Conservation (phyloP, 2,888 invertebrate species). For the Stenchaetothrips biformis region DNA sequence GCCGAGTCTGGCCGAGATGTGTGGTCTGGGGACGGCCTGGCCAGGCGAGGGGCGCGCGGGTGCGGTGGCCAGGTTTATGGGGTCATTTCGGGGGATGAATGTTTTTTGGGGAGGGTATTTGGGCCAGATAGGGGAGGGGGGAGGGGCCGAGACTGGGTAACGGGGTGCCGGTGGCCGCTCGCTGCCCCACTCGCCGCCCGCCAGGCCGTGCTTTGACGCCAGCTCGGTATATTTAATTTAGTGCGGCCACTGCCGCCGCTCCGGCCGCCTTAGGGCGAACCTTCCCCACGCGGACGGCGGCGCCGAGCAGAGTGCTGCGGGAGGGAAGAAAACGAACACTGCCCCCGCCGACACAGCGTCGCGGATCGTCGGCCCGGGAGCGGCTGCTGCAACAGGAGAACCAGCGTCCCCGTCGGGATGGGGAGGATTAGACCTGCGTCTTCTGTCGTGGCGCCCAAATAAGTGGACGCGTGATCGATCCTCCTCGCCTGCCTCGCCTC, state of each 20-base stretch:
- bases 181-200: background rate
- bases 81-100: conserved; percentile 23
- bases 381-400: too few relatives aligned
- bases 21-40: background rate
- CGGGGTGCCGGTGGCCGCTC: background rate
- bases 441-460: too few relatives aligned
- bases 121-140: background rate
- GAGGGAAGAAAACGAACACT: background rate
- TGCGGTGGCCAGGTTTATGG: conserved; percentile 14
- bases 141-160: background rate
- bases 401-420: too few relatives aligned
- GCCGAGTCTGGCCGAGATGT: background rate
- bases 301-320: background rate
- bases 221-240: conserved; percentile 1
- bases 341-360: too few relatives aligned
- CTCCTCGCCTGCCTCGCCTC: too few relatives aligned
- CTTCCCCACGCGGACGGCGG: too few relatives aligned
- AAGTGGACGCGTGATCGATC: too few relatives aligned
- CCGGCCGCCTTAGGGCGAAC: too few relatives aligned
- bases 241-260: background rate
- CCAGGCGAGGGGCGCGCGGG: background rate
- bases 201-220: background rate
- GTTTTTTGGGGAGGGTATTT: conserved; percentile 24
- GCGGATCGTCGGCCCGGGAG: too few relatives aligned
- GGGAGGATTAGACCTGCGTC: too few relatives aligned